Conservation (phyloP, 2,113 vertebrate species). For the Condylura cristata region DNA sequence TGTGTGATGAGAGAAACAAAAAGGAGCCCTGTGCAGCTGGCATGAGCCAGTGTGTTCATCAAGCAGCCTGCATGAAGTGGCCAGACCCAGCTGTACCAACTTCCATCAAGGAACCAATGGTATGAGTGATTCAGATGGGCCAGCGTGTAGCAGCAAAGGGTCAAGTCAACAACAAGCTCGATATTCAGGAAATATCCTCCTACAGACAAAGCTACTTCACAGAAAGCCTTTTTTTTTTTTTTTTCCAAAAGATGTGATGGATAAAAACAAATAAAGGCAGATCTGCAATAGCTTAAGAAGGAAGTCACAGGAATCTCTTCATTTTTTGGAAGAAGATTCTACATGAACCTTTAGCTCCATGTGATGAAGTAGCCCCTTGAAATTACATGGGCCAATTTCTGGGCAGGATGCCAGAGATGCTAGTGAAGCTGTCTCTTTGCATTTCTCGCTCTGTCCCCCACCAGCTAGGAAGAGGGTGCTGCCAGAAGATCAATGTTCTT, state of each 20-base stretch:
- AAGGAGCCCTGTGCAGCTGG: neutral
- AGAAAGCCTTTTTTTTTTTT: neutral
- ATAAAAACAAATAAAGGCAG: neutral
- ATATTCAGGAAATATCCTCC: neutral
- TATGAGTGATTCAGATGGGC: neutral
- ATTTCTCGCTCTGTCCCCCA: neutral
- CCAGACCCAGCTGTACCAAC: neutral
- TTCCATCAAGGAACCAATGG: neutral
- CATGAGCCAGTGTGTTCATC: neutral
- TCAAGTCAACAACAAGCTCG: neutral
- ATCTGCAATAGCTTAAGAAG: neutral
- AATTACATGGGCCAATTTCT: neutral
- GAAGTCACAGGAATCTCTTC: neutral
- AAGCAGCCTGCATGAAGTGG: neutral
- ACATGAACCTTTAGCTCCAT: neutral
- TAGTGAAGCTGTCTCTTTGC: neutral
- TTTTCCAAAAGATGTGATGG: neutral
- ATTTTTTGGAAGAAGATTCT: neutral
- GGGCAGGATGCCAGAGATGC: no score
- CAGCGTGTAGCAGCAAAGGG: neutral
- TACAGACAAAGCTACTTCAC: neutral
- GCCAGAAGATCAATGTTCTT: neutral
- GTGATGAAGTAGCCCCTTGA: neutral
- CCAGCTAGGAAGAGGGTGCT: neutral
- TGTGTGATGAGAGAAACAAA: neutral